A percentile compares a stretch with the other conserved stretches of the same genome.
Evolutionary conservation across 1,140 invertebrate genomes (phyloP).

Genomic region (silkworm (Bombyx mori)): ASM3026992v2 NC_085111.1:10770501-10771000

Average conservation of each 20-base stretch:
- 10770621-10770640: not conserved
- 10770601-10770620: not conserved
- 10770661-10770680: not conserved
- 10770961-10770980: too few species aligned
- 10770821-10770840: not conserved
- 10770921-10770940: not conserved
- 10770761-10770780: constrained; percentile 63
- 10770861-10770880: too few species aligned
- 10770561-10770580: too few species aligned
- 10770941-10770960: too few species aligned
- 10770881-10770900: too few species aligned
- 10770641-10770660: not conserved
- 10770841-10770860: too few species aligned
- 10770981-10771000: too few species aligned
- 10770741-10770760: constrained; percentile 61
- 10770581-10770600: too few species aligned
- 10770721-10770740: constrained; percentile 67
- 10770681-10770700: constrained; percentile 26
- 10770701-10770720: constrained; percentile 66
- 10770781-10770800: constrained; percentile 64
- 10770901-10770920: not conserved
- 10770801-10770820: constrained; percentile 31
- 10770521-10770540: too few species aligned
- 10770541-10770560: too few species aligned
- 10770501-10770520: too few species aligned